Evolutionary conservation across 2,888 invertebrate genomes (phyloP).

Genomic region (Invenusta paracnida): DNA sequence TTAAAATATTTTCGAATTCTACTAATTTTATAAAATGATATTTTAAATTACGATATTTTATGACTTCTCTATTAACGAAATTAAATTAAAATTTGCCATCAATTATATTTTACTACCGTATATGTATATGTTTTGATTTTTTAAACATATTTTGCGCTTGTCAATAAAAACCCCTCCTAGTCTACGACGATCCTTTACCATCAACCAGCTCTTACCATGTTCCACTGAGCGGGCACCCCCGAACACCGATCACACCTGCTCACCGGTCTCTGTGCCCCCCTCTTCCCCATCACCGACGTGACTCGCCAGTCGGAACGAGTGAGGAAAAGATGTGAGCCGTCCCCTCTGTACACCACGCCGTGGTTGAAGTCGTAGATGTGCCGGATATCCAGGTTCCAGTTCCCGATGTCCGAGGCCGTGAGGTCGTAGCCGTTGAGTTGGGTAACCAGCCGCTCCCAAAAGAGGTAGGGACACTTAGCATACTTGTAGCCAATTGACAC

Average conservation of each 20-base stretch:
- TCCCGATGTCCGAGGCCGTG: conserved; percentile 90
- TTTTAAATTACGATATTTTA: too few species aligned
- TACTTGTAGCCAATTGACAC: conserved; percentile 85
- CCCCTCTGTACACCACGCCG: conserved; percentile 69
- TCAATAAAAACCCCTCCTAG: too few species aligned
- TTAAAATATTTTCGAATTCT: too few species aligned
- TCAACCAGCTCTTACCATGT: too few species aligned
- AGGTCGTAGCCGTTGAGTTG: conserved; percentile 90
- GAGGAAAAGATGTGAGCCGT: conserved; percentile 87
- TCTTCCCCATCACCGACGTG: conserved; percentile 79
- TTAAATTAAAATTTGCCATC: too few species aligned
- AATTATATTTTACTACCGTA: too few species aligned
- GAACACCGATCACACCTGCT: conserved; percentile 74
- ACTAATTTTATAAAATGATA: too few species aligned
- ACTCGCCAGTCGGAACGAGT: conserved; percentile 82
- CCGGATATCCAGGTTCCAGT: conserved; percentile 94
- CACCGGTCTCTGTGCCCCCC: conserved; percentile 76
- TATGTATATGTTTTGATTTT: too few species aligned
- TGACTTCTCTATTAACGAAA: too few species aligned
- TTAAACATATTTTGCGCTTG: too few species aligned
- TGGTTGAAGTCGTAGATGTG: conserved; percentile 98
- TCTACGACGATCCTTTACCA: too few species aligned
- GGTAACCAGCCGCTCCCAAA: conserved; percentile 91
- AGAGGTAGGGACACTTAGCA: conserved; percentile 74
- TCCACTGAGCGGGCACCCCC: conserved; percentile 56